phyloP scores from a whole-genome alignment of 2,888 invertebrate species.

The Metacarcinus magister region DNA sequence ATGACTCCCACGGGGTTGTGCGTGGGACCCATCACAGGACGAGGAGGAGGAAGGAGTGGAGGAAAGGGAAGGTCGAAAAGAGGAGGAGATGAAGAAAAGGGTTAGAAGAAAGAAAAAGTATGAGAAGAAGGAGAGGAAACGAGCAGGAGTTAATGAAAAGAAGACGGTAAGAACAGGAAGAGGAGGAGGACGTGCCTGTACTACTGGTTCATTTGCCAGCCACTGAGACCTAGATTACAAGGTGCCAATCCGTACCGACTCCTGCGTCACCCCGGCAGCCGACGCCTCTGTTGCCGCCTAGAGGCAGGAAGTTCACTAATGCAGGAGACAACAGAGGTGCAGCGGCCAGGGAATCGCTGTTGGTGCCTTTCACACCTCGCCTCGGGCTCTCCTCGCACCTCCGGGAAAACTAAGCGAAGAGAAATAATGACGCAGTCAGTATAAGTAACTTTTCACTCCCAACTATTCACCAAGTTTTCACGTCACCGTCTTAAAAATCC shows the following conservation, averaged over 20 bases:
- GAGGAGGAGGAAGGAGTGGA: neutral
- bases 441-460: slow-evolving; percentile 7
- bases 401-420: neutral
- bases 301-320: neutral
- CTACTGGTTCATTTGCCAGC: neutral
- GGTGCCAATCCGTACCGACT: slow-evolving; percentile 38
- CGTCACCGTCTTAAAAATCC: neutral
- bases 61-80: neutral
- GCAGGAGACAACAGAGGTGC: neutral
- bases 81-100: neutral
- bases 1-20: slow-evolving; percentile 43
- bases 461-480: neutral
- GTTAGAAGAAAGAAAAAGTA: neutral
- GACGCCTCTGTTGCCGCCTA: neutral
- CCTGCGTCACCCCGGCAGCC: slow-evolving; percentile 37
- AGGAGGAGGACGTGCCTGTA: neutral
- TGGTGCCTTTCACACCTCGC: neutral
- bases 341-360: neutral
- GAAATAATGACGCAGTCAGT: slow-evolving; percentile 4
- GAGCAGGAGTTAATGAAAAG: neutral
- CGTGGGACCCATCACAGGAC: neutral
- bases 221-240: neutral
- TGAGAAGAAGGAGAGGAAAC: neutral
- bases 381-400: neutral
- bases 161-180: neutral